Evolutionary conservation across 1,140 invertebrate genomes (phyloP).

Genomic region (Nasonia longicornis): DNA sequence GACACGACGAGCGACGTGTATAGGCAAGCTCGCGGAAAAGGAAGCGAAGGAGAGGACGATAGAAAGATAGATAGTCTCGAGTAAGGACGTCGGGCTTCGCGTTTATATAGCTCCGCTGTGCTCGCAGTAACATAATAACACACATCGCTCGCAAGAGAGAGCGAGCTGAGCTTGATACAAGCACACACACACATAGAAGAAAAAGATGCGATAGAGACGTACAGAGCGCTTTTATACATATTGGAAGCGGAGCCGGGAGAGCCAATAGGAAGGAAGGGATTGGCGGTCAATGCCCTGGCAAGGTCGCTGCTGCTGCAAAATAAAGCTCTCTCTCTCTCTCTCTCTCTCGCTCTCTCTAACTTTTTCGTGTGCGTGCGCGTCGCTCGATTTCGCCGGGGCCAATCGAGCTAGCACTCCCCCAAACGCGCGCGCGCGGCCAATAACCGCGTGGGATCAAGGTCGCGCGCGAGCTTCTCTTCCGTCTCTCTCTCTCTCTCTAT

Average conservation of each 20-base stretch:
- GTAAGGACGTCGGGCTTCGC: no score
- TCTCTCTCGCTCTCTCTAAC: neutral
- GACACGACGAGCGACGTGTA: no score
- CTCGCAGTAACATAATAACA: slow-evolving; percentile 43
- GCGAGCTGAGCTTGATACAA: neutral
- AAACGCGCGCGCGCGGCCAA: slow-evolving; percentile 61
- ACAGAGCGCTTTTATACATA: slow-evolving; percentile 19
- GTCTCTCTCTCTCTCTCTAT: neutral
- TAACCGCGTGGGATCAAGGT: slow-evolving; percentile 66
- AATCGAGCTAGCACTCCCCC: slow-evolving; percentile 51
- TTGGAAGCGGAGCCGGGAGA: slow-evolving; percentile 46
- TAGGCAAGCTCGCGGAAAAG: neutral
- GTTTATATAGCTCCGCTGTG: neutral
- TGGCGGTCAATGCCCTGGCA: slow-evolving; percentile 64
- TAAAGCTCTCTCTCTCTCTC: slow-evolving; percentile 41
- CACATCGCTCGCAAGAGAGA: slow-evolving; percentile 20
- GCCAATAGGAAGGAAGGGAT: slow-evolving; percentile 52
- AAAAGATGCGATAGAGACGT: slow-evolving; percentile 18
- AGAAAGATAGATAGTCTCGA: neutral
- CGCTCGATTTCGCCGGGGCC: slow-evolving; percentile 49
- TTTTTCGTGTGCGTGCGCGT: slow-evolving; percentile 7
- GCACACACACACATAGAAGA: neutral
- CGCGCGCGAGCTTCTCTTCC: slow-evolving; percentile 37
- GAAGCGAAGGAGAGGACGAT: neutral
- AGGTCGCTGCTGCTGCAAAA: slow-evolving; percentile 58